Evolutionary conservation across 2,888 invertebrate genomes (phyloP), one percentile per base, ranked within the genome.

Genomic region (Drosophila neonasuta): DNA sequence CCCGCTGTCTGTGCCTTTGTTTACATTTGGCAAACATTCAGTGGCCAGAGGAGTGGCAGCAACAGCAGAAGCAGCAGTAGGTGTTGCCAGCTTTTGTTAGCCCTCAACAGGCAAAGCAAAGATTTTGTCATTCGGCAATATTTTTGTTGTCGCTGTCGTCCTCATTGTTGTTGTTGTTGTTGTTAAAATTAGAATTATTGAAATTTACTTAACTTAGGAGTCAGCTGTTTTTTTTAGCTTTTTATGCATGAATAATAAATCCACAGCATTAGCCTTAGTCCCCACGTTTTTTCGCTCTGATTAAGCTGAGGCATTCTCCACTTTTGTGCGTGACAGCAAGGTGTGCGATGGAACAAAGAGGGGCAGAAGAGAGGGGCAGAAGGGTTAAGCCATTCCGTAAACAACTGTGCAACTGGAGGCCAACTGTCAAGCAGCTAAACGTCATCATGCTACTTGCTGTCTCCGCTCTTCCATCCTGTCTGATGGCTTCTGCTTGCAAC

Each of bases 161-260:
- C 24, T 24, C 24, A 1, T 24, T 24, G 24, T 24, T 24, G 24
- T 6, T 24, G 11, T 46, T 45, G 39, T 11, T 77, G 74, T 11
- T 77, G 74, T 54, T 71, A 69, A 74, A 81, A 74, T 81, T 84
- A 69, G 79, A 81, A 84, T 84, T 81, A 84, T 81, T 81, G 81
- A 81, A 81, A 81, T 81, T 81, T 84, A 56, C 71, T 73, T 70
- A 79, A 65, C 61, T 68, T 57, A 11, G 50, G 58, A 77, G 75
- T 73, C 84, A 77, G 84, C 79, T 81, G 81, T 71, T 72, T 75
- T 76, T 76, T 68, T 65, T 79, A 50, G 72, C 68, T 63, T 68
- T 68, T 68, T 51, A 49, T 69, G 74, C 74, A 56, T 61, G 66
- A 67, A 81, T 81, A 84, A 77, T 81, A 71, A 84, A 81, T 81